A percentile compares a stretch with the other conserved stretches of the same genome.
phyloP scores from a whole-genome alignment of 2,888 invertebrate genomes.

The Encarsia formosa region DNA sequence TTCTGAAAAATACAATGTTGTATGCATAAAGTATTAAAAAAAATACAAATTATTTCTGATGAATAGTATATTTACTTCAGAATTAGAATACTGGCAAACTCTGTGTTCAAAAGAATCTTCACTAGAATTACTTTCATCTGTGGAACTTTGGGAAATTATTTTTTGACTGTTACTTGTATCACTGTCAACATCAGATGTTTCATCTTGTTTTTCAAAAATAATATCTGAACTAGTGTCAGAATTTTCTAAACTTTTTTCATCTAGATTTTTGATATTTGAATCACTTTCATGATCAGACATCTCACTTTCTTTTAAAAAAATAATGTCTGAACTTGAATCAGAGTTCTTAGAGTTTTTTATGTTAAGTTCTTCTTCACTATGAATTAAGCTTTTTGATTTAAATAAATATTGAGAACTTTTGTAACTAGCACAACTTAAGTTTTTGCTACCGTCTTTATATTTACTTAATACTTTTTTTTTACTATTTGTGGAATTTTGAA shows the following conservation, averaged over 20 bases:
- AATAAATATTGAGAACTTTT: constrained; percentile 8
- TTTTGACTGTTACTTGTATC: constrained; percentile 7
- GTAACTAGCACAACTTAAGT: not conserved
- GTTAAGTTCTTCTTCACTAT: not conserved
- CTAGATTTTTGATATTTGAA: not conserved
- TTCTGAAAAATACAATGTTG: constrained; percentile 50
- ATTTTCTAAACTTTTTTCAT: not conserved
- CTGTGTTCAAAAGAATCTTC: constrained; percentile 30
- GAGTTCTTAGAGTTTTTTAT: constrained; percentile 7
- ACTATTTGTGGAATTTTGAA: not conserved
- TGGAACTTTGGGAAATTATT: constrained; percentile 13
- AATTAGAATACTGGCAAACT: constrained; percentile 33
- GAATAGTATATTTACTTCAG: not conserved
- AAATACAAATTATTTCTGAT: not conserved
- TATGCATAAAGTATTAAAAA: not conserved
- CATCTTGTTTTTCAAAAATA: not conserved
- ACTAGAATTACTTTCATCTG: constrained; percentile 29
- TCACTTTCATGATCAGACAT: not conserved
- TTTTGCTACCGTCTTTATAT: constrained; percentile 1
- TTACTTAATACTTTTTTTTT: not conserved
- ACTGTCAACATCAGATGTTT: not conserved
- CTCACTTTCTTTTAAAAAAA: constrained; percentile 38
- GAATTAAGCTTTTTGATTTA: not conserved
- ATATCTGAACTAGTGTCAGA: constrained; percentile 1
- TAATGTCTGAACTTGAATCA: constrained; percentile 33